Evolutionary conservation across 2,888 invertebrate genomes (phyloP).

Genomic region (Calephelis perditalis): DNA sequence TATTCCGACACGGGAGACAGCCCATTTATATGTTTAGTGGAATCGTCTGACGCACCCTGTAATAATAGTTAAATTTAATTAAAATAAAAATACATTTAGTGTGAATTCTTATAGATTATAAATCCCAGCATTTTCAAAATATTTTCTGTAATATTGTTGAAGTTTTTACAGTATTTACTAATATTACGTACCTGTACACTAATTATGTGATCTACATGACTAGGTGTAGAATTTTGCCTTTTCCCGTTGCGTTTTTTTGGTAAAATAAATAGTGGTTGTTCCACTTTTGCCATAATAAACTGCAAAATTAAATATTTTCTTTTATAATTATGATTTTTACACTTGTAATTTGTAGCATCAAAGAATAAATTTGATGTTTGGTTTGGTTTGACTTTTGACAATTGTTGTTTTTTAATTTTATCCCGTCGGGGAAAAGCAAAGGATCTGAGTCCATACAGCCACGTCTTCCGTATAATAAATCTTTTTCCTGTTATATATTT

Average conservation of each 20-base stretch:
- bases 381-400: too few relatives aligned
- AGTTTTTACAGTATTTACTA: slow-evolving; percentile 1
- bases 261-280: slow-evolving; percentile 77
- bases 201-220: slow-evolving; percentile 81
- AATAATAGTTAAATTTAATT: slow-evolving; percentile 27
- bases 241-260: slow-evolving; percentile 79
- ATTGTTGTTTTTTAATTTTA: too few relatives aligned
- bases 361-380: too few relatives aligned
- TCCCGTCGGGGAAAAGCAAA: too few relatives aligned
- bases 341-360: too few relatives aligned
- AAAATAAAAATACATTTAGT: not conserved
- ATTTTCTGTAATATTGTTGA: slow-evolving; percentile 3
- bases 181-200: slow-evolving; percentile 70
- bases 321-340: not conserved
- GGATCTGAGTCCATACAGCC: too few relatives aligned
- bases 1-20: slow-evolving; percentile 68
- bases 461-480: too few relatives aligned
- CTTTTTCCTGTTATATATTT: too few relatives aligned
- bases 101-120: not conserved
- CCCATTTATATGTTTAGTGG: slow-evolving; percentile 59
- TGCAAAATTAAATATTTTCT: not conserved
- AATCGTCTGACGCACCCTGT: slow-evolving; percentile 62
- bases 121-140: not conserved
- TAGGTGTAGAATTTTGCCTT: slow-evolving; percentile 64
- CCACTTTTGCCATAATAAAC: slow-evolving; percentile 56